Conservation (phyloP, 2,113 vertebrate species). For the Pandion haliaetus region DNA sequence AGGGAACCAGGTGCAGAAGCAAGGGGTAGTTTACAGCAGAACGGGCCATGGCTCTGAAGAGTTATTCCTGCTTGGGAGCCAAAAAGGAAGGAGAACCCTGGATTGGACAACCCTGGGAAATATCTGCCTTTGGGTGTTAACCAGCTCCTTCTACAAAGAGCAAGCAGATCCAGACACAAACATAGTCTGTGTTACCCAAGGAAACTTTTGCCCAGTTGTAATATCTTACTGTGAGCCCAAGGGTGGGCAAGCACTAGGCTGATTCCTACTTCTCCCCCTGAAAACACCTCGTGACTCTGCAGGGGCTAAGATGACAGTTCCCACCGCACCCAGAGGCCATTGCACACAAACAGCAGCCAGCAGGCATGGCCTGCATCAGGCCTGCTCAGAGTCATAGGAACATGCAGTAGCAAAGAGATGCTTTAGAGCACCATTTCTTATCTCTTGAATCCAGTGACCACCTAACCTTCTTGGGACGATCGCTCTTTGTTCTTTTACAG, state of each 20-base stretch:
- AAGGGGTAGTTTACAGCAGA: not conserved
- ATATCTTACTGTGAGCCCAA: not conserved
- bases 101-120: not conserved
- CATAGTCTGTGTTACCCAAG: not conserved
- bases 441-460: not conserved
- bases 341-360: not conserved
- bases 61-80: not conserved
- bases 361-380: not conserved
- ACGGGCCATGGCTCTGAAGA: not conserved
- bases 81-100: not conserved
- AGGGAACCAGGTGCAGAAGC: not conserved
- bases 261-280: not conserved
- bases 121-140: not conserved
- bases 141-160: not conserved
- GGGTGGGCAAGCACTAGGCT: not conserved
- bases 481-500: not conserved
- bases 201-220: not conserved
- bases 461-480: not conserved
- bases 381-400: not conserved
- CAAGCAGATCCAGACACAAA: not conserved
- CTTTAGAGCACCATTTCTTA: not conserved
- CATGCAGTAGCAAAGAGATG: not conserved
- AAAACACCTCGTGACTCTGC: fast-evolving
- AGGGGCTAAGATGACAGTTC: not conserved
- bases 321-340: not conserved